These are phyloP conservation scores for Macaria notata DNA, from an alignment of 2,888 invertebrate genomes.

Conservation along the genomic window DNA sequence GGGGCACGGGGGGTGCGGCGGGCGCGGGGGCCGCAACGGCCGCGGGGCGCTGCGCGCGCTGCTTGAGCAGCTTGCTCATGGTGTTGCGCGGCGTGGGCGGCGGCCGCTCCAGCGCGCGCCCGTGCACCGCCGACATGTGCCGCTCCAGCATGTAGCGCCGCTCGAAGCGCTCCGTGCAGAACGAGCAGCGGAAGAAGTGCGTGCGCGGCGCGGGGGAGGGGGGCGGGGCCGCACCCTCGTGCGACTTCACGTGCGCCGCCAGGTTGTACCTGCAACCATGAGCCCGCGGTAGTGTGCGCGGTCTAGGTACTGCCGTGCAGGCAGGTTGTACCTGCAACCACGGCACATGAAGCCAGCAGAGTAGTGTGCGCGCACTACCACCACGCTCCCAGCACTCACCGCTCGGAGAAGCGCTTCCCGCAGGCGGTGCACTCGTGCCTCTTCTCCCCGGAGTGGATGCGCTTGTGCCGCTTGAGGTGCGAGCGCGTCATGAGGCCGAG, in stretches of 20 bases:
- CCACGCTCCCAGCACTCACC: constrained; percentile 42
- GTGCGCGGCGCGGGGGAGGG: constrained; percentile 38
- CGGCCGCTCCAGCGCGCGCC: constrained; percentile 70
- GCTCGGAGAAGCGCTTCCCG: constrained; percentile 83
- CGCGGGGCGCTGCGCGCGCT: constrained; percentile 55
- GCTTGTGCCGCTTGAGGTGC: constrained; percentile 85
- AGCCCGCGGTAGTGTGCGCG: too few species aligned
- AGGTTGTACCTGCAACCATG: constrained; percentile 57
- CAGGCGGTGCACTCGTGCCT: constrained; percentile 81
- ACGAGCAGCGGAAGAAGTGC: constrained; percentile 69
- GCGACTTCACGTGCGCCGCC: constrained; percentile 71
- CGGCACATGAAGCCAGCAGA: too few species aligned
- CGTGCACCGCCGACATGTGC: constrained; percentile 65
- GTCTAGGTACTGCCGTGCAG: too few species aligned
- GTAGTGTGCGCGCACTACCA: too few species aligned
- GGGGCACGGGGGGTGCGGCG: constrained; percentile 41
- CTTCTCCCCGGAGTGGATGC: constrained; percentile 85
- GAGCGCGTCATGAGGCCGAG: constrained; percentile 84
- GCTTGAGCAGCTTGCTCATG: constrained; percentile 78
- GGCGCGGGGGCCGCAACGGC: constrained; percentile 18
- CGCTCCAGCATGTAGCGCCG: constrained; percentile 71
- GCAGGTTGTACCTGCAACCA: too few species aligned
- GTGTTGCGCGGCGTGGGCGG: constrained; percentile 76
- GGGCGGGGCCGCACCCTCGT: constrained; percentile 40
- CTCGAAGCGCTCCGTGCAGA: constrained; percentile 73